These are phyloP conservation scores for Gymnobelideus leadbeateri DNA, from an alignment of 2,113 vertebrate genomes.

Conservation along the genomic window DNA sequence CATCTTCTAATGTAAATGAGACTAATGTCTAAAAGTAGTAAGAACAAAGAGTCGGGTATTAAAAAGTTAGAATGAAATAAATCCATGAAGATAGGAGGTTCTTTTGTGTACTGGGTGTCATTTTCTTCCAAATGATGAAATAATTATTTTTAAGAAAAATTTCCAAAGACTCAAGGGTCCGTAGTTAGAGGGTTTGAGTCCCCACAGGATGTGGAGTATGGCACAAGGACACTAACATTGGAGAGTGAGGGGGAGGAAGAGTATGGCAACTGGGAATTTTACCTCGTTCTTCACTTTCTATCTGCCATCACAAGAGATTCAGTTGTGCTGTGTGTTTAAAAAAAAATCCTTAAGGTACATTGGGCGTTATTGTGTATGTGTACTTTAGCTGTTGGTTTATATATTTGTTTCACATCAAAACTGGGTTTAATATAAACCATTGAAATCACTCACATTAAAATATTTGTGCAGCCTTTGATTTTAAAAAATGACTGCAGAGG, in stretches of 20 bases:
- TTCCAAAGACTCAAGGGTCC: conserved; percentile 39
- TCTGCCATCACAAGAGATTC: conserved; percentile 44
- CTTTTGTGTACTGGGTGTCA: neutral
- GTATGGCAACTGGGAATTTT: conserved; percentile 9
- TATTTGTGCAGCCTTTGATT: conserved; percentile 67
- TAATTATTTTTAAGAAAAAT: conserved; percentile 46
- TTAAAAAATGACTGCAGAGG: conserved; percentile 61
- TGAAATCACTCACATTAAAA: conserved; percentile 56
- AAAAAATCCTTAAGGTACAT: neutral
- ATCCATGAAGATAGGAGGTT: neutral
- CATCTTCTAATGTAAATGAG: neutral
- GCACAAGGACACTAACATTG: conserved; percentile 58
- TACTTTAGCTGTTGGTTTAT: conserved; percentile 46
- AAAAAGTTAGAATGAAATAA: neutral
- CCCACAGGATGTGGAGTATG: conserved; percentile 49
- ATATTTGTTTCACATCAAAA: conserved; percentile 56
- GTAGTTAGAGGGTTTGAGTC: conserved; percentile 50
- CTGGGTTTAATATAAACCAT: conserved; percentile 57
- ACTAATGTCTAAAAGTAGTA: neutral
- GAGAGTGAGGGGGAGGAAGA: conserved; percentile 15
- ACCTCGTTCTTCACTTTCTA: conserved; percentile 73
- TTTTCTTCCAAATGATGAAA: neutral
- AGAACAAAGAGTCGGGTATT: neutral
- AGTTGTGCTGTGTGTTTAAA: conserved; percentile 56
- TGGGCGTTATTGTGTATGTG: conserved; percentile 35